phyloP scores from a whole-genome alignment of 2,888 invertebrate species.

The Caenorhabditis drosophilae region DNA sequence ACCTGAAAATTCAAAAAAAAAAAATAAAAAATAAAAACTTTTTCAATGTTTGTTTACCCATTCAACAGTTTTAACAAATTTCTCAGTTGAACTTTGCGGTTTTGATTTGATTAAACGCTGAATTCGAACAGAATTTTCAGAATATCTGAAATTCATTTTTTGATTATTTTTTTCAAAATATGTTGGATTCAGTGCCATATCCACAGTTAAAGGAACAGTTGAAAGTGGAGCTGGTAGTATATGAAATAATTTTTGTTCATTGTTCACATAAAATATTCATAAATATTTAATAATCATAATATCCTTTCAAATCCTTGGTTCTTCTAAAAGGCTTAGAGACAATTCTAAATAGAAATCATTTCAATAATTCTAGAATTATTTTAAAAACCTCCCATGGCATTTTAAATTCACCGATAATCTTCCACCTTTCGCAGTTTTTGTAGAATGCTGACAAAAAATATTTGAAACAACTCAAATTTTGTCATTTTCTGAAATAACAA shows the following conservation, averaged over 20 bases:
- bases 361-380: too few relatives aligned
- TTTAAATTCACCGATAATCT: background rate
- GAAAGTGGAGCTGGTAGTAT: constrained; percentile 23
- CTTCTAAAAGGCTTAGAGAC: too few relatives aligned
- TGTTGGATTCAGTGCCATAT: constrained; percentile 13
- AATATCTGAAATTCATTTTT: too few relatives aligned
- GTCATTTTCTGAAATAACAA: too few relatives aligned
- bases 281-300: background rate
- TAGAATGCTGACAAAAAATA: too few relatives aligned
- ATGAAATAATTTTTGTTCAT: constrained; percentile 12
- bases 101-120: constrained; percentile 37
- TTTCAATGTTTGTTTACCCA: constrained; percentile 36
- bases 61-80: constrained; percentile 42
- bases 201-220: constrained; percentile 9
- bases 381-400: too few relatives aligned
- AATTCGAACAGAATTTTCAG: constrained; percentile 33
- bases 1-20: too few relatives aligned
- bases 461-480: too few relatives aligned
- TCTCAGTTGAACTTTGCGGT: constrained; percentile 39
- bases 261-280: background rate
- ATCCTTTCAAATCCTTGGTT: background rate
- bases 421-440: background rate
- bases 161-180: constrained; percentile 15
- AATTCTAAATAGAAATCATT: too few relatives aligned
- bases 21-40: too few relatives aligned